These are phyloP conservation scores for Mastomys coucha DNA, from an alignment of 2,113 vertebrate genomes.

Conservation along the genomic window DNA sequence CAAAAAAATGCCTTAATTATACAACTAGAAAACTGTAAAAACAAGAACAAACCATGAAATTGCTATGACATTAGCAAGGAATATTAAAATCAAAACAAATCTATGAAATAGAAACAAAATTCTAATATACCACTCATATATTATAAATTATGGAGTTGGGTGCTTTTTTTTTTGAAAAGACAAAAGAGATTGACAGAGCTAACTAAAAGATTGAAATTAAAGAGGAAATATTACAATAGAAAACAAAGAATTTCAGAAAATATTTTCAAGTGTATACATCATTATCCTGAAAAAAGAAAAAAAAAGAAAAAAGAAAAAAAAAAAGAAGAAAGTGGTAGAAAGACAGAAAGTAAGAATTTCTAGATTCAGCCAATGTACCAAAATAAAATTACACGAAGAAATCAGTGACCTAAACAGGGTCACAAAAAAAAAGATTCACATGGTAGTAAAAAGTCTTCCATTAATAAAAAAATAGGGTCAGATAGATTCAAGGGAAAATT, in stretches of 20 bases:
- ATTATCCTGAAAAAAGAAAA: background rate
- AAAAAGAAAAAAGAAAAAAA: too few relatives aligned
- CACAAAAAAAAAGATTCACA: background rate
- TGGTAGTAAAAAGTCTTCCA: background rate
- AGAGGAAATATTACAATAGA: background rate
- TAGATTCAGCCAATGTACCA: background rate
- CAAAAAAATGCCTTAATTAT: background rate
- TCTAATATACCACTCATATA: too few relatives aligned
- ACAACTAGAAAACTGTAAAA: background rate
- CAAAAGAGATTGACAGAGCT: background rate
- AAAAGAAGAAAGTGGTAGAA: too few relatives aligned
- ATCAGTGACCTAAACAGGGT: background rate
- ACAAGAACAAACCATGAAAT: background rate
- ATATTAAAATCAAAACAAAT: background rate
- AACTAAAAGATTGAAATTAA: background rate
- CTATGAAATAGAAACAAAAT: too few relatives aligned
- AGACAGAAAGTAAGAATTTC: background rate
- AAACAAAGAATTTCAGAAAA: background rate
- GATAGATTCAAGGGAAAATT: background rate
- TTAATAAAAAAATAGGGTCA: background rate
- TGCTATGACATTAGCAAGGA: background rate
- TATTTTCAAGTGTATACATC: background rate
- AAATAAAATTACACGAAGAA: background rate
- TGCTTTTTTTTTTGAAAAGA: background rate
- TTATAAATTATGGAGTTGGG: too few relatives aligned